phyloP scores from a whole-genome alignment of 2,113 vertebrate species.

The Hypanus sabinus region DNA sequence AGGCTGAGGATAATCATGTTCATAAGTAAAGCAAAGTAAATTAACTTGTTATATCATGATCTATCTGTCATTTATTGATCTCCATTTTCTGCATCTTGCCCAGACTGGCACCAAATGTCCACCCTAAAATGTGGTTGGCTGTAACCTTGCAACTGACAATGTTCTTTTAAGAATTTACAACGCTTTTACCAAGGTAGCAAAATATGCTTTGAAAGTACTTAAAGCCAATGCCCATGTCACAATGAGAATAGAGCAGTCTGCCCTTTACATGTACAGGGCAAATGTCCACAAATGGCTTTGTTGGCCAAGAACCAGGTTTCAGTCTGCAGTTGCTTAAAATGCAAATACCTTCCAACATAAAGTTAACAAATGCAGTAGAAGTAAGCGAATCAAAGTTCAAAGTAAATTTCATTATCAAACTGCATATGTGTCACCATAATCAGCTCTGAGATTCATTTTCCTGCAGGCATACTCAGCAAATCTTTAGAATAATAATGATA shows the following conservation, averaged over 20 bases:
- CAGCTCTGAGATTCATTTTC: too few species aligned
- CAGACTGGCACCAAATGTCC: neutral
- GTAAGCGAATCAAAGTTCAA: neutral
- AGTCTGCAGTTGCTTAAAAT: neutral
- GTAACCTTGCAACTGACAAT: neutral
- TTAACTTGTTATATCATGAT: neutral
- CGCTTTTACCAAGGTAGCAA: neutral
- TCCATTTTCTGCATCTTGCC: neutral
- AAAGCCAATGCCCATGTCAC: neutral
- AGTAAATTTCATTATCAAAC: too few species aligned
- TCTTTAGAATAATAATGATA: too few species aligned
- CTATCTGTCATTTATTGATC: neutral
- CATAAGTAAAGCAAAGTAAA: neutral
- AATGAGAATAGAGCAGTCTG: neutral
- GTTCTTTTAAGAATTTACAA: neutral
- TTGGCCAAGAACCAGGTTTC: neutral
- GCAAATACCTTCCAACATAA: neutral
- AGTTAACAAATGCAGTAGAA: neutral
- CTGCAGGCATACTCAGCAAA: too few species aligned
- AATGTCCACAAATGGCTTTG: slow-evolving; percentile 3
- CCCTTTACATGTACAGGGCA: neutral
- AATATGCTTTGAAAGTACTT: neutral
- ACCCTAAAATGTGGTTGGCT: neutral
- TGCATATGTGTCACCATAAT: too few species aligned
- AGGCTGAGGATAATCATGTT: neutral